Conservation (phyloP, 2,113 vertebrate species). For the Chrysochloris asiatica region DNA sequence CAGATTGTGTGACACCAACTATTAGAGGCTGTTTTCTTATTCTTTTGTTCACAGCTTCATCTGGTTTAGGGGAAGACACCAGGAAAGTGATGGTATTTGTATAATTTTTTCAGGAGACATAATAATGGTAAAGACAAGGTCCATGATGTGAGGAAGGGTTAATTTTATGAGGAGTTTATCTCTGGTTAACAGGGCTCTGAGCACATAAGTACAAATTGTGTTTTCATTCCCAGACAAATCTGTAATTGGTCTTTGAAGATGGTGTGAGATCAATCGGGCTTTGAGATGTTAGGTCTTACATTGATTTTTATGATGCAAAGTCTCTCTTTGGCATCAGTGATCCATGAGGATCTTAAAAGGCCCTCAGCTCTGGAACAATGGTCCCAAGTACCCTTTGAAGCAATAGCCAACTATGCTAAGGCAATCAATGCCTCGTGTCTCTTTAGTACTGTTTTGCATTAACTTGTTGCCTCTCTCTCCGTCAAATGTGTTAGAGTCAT, state of each 20-base stretch:
- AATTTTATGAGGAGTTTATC: background rate
- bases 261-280: background rate
- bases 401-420: background rate
- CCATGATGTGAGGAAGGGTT: background rate
- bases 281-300: background rate
- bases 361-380: background rate
- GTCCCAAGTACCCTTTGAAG: background rate
- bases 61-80: background rate
- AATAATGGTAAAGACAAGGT: background rate
- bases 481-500: background rate
- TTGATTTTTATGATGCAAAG: background rate
- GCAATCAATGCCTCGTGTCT: background rate
- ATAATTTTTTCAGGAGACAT: background rate
- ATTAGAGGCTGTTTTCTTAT: background rate
- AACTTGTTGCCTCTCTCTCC: too few species aligned
- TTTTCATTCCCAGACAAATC: conserved; percentile 40
- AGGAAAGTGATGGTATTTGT: background rate
- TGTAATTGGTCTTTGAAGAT: background rate
- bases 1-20: background rate
- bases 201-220: background rate
- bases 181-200: background rate
- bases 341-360: background rate
- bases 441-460: too few species aligned
- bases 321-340: background rate
- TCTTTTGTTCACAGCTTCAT: background rate